A percentile compares a stretch with the other conserved stretches of the same genome.
phyloP scores from a whole-genome alignment of 2,113 vertebrate species.

The Dromaius novaehollandiae region DNA sequence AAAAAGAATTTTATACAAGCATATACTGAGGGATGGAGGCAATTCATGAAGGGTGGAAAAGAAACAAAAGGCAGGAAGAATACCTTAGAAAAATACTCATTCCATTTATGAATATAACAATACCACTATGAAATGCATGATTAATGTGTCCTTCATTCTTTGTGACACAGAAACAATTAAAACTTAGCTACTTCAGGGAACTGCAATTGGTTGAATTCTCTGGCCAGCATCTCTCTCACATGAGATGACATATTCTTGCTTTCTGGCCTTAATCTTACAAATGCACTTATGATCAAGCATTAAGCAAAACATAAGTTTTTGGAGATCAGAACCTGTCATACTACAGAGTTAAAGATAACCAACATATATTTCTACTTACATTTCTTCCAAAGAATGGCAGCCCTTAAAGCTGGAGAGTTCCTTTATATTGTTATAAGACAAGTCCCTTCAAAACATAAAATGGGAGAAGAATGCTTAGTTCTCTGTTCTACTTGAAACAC shows the following conservation, averaged over 20 bases:
- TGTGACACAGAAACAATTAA: background rate
- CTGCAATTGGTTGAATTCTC: background rate
- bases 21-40: background rate
- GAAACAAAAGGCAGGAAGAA: background rate
- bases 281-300: background rate
- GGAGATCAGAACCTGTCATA: background rate
- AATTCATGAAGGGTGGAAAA: background rate
- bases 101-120: background rate
- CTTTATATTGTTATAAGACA: slow-evolving; percentile 93
- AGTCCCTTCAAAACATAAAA: slow-evolving; percentile 80
- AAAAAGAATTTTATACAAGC: background rate
- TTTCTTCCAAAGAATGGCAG: slow-evolving; percentile 90
- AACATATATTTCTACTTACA: slow-evolving; percentile 83
- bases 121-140: background rate
- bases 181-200: background rate
- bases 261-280: background rate
- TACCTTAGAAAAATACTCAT: background rate
- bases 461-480: background rate
- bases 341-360: background rate
- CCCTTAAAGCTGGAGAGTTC: slow-evolving; percentile 88
- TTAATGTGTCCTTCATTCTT: background rate
- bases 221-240: background rate
- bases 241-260: background rate
- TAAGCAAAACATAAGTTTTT: background rate
- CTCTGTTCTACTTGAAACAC: background rate